phyloP scores from a whole-genome alignment of 2,797 vertebrate genomes.

The Lagorchestes hirsutus region DNA sequence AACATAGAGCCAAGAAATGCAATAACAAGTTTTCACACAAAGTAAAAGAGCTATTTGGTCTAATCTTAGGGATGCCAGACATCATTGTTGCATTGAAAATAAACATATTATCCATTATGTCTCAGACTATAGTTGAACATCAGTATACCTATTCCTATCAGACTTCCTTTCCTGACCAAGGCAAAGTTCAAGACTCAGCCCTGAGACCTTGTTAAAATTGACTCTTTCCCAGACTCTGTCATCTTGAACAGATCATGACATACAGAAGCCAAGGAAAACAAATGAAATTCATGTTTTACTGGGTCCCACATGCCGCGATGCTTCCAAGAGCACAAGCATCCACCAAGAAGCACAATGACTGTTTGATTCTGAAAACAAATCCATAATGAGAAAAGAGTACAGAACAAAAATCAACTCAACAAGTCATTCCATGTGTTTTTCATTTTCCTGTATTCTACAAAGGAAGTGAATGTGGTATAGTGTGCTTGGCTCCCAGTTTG shows the following conservation, averaged over 20 bases:
- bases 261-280: constrained; percentile 90
- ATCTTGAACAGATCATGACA: constrained; percentile 88
- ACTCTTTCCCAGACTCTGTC: constrained; percentile 84
- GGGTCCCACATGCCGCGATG: constrained; percentile 85
- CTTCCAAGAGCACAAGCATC: constrained; percentile 84
- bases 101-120: constrained; percentile 56
- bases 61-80: constrained; percentile 29
- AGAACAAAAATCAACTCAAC: constrained; percentile 85
- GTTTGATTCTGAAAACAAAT: constrained; percentile 84
- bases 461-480: constrained; percentile 84
- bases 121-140: constrained; percentile 67
- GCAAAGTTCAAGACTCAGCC: constrained; percentile 80
- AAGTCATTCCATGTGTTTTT: constrained; percentile 85
- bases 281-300: constrained; percentile 86
- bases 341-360: constrained; percentile 82
- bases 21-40: constrained; percentile 4
- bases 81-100: constrained; percentile 55
- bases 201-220: constrained; percentile 81
- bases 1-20: not conserved
- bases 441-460: constrained; percentile 82
- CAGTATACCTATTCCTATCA: constrained; percentile 72
- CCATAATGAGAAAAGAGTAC: constrained; percentile 78
- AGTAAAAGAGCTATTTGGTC: not conserved
- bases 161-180: constrained; percentile 76
- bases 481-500: constrained; percentile 73